Conservation (phyloP, 2,888 invertebrate genomes). For the Allygus modestus region DNA sequence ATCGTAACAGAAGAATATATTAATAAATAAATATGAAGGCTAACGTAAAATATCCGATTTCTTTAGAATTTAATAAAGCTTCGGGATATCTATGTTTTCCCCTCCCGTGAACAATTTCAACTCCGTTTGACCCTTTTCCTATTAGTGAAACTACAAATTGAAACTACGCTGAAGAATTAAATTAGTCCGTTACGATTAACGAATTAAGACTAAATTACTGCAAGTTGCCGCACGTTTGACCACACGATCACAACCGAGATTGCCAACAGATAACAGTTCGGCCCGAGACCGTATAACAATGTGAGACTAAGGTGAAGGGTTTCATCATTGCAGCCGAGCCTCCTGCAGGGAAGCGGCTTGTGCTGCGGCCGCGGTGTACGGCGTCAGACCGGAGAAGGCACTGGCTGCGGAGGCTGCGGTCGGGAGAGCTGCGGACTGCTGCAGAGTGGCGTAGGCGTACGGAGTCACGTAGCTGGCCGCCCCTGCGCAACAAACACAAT, state of each 20-base stretch:
- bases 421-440: slow-evolving; percentile 80
- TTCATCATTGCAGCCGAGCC: slow-evolving; percentile 84
- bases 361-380: slow-evolving; percentile 79
- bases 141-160: neutral
- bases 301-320: slow-evolving; percentile 25
- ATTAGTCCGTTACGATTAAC: slow-evolving; percentile 33
- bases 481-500: slow-evolving; percentile 72
- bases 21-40: slow-evolving; percentile 55
- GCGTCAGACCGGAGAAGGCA: slow-evolving; percentile 79
- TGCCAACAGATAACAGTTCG: slow-evolving; percentile 51
- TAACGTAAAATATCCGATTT: slow-evolving; percentile 47
- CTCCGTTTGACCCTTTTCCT: neutral
- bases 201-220: slow-evolving; percentile 37
- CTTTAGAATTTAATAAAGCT: slow-evolving; percentile 57
- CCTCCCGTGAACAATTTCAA: neutral
- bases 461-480: slow-evolving; percentile 86
- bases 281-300: slow-evolving; percentile 15
- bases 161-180: neutral
- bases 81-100: slow-evolving; percentile 22
- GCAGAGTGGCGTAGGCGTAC: slow-evolving; percentile 84
- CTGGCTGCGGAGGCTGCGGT: slow-evolving; percentile 75
- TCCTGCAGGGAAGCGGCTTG: slow-evolving; percentile 85
- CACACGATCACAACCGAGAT: slow-evolving; percentile 58
- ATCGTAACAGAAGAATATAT: slow-evolving; percentile 55
- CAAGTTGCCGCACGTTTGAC: neutral